Base-by-base conservation (phyloP, 1,140 invertebrate species). In the Vanessa atalanta region DNA sequence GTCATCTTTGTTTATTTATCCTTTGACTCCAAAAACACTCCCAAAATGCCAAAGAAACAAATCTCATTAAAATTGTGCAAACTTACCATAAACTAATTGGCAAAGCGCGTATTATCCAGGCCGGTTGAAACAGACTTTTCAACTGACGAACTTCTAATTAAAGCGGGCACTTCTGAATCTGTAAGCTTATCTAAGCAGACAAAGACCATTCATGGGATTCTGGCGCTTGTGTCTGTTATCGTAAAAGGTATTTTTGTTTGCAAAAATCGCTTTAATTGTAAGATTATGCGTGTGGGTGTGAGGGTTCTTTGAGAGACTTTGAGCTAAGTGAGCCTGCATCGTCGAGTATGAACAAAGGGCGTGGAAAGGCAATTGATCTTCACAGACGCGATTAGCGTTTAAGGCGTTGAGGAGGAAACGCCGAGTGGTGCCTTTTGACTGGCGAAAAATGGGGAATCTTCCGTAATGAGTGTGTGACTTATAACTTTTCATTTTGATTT, bases 21-120 rank as follows among this genome's bases (percentile, higher is more conserved):
- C 64, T 76, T 72, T 67, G 43, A 72, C 53, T 63, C 71, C 57
- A 71, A 57, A 76, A 75, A 81, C 63, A 76, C 50, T 73, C 67
- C 75, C 76, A 63, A 80, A 77, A 79, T 65, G 47, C 55, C 37
- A 70, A 77, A 73, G 78, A 82, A 80, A 88, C 80, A 81, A 84
- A 86, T 85, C 88, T 90, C 88, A 84, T 90, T 91, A 90, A 88
- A 90, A 88, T 81, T 83, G 77, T 88, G 84, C 84, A 86, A 89
- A 84, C 83, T 86, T 84, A 85, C 82, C 86, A 87, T 88, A 81
- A 88, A 88, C 82, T 86, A 88, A 90, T 89, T 86, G 87, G 83
- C 80, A 86, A 80, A 82, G 81, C 81, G 69, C 70, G 75, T 70
- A 85, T 88, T 87, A 87, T 79, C 66, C 81, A 70, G 73, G 55